Base-by-base conservation (phyloP, 2,797 vertebrate genomes). In the Sphenodon punctatus region DNA sequence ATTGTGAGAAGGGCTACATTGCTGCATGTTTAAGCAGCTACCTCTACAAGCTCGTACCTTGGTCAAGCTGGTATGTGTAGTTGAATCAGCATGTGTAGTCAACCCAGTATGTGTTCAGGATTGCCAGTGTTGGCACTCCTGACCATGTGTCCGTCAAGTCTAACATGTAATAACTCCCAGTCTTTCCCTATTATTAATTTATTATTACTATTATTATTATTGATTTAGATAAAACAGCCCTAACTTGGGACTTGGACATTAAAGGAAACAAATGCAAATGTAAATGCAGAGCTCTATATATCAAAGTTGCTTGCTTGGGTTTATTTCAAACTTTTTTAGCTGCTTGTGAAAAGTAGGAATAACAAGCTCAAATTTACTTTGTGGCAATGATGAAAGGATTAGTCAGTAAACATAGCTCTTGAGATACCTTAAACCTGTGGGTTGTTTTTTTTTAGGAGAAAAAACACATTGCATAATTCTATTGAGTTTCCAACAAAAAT, bases 401-500 rank as follows among this genome's bases (percentile, higher is more conserved):
- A 13, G 5, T 46, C 36, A 78, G 20, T 27, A 65, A 78, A 80
- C 79, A 30, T 20, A 59, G 15, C 48, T 80, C 32, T 39, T 19
- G 23, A 66, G 41, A 22, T 32, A 78, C 45, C 42, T 84, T 73
- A 61, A 55, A 51, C 22, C 23, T 22, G n/a, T n/a, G n/a, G n/a
- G n/a, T n/a, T n/a, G n/a, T n/a, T n/a, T n/a, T n/a, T n/a, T n/a
- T 43, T 30, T 27, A 59, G 75, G 80, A 74, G 23, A 25, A 42
- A 39, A 53, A 78, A 78, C 10, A 59, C 2, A 10, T 86, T 88
- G 45, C 67, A 48, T 86, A 88, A 86, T 55, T 38, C 1, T 41
- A 38, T 63, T 65, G 46, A 25, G 51, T 80, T 90, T 90, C 76
- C 80, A 88, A 74, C 46, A 64, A 86, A 91, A 88, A 73, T 68